Conservation (phyloP, 2,113 vertebrate species). For the Bombycilla garrulus region DNA sequence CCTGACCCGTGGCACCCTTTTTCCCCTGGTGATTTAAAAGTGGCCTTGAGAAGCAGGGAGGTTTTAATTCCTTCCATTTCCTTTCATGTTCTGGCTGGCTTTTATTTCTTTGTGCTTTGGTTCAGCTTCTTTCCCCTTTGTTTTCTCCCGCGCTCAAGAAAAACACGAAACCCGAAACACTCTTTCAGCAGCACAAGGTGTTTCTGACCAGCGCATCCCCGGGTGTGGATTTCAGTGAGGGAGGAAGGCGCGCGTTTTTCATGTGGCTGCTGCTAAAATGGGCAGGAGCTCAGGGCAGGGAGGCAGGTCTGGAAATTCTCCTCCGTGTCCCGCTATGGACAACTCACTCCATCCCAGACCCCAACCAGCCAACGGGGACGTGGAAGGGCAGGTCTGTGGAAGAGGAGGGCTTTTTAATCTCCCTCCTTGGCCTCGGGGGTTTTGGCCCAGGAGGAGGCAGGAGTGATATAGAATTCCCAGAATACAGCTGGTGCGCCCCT, state of each 20-base stretch:
- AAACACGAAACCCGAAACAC: not conserved
- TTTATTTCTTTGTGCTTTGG: too few species aligned
- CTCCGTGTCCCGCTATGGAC: not conserved
- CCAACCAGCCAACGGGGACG: not conserved
- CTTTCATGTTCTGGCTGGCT: not conserved
- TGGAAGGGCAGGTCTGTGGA: not conserved
- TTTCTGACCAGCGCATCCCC: not conserved
- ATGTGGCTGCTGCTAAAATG: not conserved
- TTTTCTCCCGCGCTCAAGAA: not conserved
- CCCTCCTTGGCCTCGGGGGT: not conserved
- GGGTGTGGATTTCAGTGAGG: not conserved
- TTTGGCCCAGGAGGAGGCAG: slow-evolving; percentile 21
- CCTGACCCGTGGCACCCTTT: not conserved
- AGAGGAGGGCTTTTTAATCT: slow-evolving; percentile 21
- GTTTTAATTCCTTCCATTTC: not conserved
- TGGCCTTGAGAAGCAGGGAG: not conserved
- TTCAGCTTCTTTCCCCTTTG: too few species aligned
- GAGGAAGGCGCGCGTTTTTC: not conserved
- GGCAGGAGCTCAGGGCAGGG: not conserved
- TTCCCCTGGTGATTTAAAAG: not conserved
- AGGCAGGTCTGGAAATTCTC: not conserved
- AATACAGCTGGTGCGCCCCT: slow-evolving; percentile 27
- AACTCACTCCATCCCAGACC: not conserved
- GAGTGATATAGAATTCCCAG: slow-evolving; percentile 36
- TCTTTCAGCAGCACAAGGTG: not conserved